Percentiles rank a stretch among this genome's conserved stretches.
Conservation (phyloP, 2,113 vertebrate species). For the Erpornis zantholeuca region DNA sequence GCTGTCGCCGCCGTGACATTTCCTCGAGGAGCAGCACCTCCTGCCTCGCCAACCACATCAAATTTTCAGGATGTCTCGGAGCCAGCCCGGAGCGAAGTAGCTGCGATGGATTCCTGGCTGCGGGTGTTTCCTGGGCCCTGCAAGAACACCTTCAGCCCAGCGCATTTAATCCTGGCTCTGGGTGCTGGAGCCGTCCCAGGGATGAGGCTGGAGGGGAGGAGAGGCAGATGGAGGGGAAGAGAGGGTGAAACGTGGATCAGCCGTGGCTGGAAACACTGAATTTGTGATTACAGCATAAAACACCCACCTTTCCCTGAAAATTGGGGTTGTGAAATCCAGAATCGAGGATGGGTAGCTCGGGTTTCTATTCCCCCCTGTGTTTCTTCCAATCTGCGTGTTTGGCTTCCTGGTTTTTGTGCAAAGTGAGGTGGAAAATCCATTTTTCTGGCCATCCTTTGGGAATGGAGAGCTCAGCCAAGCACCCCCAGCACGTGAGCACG, state of each 20-base stretch:
- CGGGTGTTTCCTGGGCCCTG: neutral
- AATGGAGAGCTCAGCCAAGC: neutral
- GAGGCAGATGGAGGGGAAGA: neutral
- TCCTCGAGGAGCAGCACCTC: neutral
- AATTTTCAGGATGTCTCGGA: neutral
- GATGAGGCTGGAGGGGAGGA: neutral
- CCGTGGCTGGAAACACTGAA: neutral
- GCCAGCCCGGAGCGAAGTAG: neutral
- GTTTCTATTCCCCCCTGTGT: neutral
- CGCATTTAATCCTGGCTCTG: neutral
- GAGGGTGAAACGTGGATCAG: neutral
- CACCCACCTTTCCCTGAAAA: neutral
- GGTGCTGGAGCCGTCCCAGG: neutral
- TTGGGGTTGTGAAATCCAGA: too few relatives aligned
- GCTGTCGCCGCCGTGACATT: neutral
- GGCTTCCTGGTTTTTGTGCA: neutral
- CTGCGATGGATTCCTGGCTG: neutral
- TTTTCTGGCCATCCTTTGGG: neutral
- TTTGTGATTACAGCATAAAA: neutral
- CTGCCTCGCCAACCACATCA: neutral
- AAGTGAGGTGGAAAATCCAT: fast-evolving
- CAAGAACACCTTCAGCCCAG: neutral
- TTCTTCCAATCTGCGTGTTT: neutral
- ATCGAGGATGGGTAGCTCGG: fast-evolving
- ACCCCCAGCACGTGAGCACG: fast-evolving